These are phyloP conservation scores for Acheta domesticus DNA, from an alignment of 2,888 invertebrate species.

Conservation along the genomic window DNA sequence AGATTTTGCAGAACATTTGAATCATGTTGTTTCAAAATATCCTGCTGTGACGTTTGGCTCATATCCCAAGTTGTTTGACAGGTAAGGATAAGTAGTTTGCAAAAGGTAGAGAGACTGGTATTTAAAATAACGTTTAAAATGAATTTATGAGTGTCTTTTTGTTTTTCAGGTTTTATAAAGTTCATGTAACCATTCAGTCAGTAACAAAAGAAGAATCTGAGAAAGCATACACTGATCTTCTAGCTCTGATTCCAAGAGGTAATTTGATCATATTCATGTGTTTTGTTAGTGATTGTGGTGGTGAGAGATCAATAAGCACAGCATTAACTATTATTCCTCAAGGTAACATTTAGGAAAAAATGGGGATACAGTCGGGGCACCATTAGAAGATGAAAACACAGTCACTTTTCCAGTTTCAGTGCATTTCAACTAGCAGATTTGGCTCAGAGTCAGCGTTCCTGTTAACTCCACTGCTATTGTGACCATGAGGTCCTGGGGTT, in stretches of 20 bases:
- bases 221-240: slow-evolving; percentile 48
- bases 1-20: slow-evolving; percentile 48
- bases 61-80: slow-evolving; percentile 51
- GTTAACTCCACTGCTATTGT: too few species aligned
- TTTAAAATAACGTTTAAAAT: not conserved
- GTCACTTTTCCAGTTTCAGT: too few species aligned
- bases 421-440: too few species aligned
- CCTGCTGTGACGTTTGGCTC: slow-evolving; percentile 54
- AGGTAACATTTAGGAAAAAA: too few species aligned
- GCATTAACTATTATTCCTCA: too few species aligned
- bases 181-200: slow-evolving; percentile 53
- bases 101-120: slow-evolving; percentile 21
- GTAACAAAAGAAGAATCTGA: slow-evolving; percentile 44
- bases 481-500: too few species aligned
- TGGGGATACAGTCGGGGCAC: too few species aligned
- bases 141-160: slow-evolving; percentile 23
- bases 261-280: not conserved
- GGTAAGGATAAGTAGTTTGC: slow-evolving; percentile 43
- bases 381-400: too few species aligned
- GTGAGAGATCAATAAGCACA: too few species aligned
- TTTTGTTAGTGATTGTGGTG: too few species aligned
- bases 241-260: slow-evolving; percentile 34
- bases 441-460: too few species aligned
- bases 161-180: slow-evolving; percentile 50
- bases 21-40: slow-evolving; percentile 48